A percentile compares a stretch with the other conserved stretches of the same genome.
Evolutionary conservation across 2,888 invertebrate species (phyloP).

Genomic region (Drosophila lutescens): DNA sequence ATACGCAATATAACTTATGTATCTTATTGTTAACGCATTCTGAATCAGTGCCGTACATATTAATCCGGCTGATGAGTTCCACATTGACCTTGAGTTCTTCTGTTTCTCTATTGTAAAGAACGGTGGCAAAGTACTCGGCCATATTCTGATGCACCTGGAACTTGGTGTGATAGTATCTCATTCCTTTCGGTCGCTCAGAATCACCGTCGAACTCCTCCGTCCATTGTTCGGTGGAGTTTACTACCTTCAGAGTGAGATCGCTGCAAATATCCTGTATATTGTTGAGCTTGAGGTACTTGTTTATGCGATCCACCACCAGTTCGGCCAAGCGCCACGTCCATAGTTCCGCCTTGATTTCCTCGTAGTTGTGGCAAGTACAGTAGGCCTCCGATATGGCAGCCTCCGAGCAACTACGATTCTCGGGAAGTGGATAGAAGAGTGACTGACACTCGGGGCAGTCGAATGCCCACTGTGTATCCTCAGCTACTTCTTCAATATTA

Average conservation of each 20-base stretch:
- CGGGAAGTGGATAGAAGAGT: constrained; percentile 86
- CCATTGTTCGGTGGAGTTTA: constrained; percentile 25
- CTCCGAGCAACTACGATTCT: constrained; percentile 87
- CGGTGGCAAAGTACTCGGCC: constrained; percentile 32
- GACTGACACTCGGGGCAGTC: constrained; percentile 88
- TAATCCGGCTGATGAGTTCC: constrained; percentile 34
- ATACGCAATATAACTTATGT: constrained; percentile 30
- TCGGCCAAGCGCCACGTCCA: constrained; percentile 76
- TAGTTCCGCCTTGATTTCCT: constrained; percentile 73
- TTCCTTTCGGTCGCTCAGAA: neutral
- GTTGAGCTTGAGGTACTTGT: constrained; percentile 42
- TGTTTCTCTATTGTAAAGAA: constrained; percentile 10
- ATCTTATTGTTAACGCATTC: constrained; percentile 29
- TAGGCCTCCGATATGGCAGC: constrained; percentile 88
- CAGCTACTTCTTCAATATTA: constrained; percentile 71
- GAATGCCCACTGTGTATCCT: constrained; percentile 70
- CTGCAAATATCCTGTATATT: constrained; percentile 5
- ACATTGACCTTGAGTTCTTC: constrained; percentile 31
- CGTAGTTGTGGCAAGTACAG: constrained; percentile 88
- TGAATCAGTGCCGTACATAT: constrained; percentile 24
- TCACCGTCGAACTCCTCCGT: constrained; percentile 4
- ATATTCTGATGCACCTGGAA: constrained; percentile 32
- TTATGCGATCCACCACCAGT: constrained; percentile 60
- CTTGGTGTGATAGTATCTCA: constrained; percentile 23
- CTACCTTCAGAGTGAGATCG: constrained; percentile 16